Percentiles rank a stretch among this genome's conserved stretches.
phyloP scores from a whole-genome alignment of 2,797 vertebrate species.

The Neosalanx taihuensis region DNA sequence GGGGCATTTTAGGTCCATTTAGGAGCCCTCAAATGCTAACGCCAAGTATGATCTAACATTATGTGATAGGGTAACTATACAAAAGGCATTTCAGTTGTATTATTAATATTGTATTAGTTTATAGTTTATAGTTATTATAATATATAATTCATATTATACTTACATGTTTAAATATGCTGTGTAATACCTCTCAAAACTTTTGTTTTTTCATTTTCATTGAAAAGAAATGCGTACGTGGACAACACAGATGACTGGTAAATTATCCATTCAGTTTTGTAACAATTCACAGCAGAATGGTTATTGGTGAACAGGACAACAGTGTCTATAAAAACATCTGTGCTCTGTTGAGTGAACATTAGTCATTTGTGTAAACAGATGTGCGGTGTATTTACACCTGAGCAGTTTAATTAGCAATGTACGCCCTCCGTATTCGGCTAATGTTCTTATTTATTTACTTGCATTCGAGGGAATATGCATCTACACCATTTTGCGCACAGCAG shows the following conservation, averaged over 20 bases:
- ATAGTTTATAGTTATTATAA: neutral
- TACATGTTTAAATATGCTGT: neutral
- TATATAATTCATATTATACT: neutral
- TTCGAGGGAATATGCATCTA: constrained; percentile 39
- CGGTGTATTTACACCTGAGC: constrained; percentile 55
- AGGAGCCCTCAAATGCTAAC: neutral
- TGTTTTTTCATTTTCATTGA: neutral
- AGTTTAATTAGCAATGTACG: constrained; percentile 59
- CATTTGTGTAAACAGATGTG: constrained; percentile 68
- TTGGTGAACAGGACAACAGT: constrained; percentile 44
- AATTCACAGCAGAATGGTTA: constrained; percentile 44
- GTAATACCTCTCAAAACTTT: neutral
- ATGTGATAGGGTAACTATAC: neutral
- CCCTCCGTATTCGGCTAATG: constrained; percentile 44
- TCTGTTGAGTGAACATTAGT: constrained; percentile 55
- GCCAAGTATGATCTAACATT: neutral
- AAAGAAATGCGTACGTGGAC: neutral
- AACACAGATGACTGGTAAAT: neutral
- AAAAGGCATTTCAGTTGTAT: neutral
- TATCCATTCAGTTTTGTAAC: neutral
- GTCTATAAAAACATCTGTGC: constrained; percentile 45
- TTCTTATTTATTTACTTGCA: constrained; percentile 43
- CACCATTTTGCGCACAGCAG: constrained; percentile 33
- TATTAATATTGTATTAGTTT: neutral
- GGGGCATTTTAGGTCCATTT: neutral